These are phyloP conservation scores for Nymphalis io DNA, from an alignment of 1,140 invertebrate species.

Conservation along the genomic window DNA sequence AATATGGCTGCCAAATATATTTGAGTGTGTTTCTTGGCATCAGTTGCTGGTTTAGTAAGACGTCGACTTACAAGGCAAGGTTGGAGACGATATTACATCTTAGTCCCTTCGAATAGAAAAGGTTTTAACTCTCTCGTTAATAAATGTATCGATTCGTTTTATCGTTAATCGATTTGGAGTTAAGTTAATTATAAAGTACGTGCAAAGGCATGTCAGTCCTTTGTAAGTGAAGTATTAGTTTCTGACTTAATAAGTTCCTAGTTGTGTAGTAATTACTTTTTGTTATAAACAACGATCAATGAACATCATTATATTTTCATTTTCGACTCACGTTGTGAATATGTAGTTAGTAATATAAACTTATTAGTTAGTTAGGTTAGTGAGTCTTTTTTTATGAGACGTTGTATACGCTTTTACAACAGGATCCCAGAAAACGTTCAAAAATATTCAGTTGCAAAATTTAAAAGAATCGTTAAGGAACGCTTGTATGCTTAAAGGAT, in stretches of 20 bases:
- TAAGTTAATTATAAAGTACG: not conserved
- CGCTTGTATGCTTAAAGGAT: no score
- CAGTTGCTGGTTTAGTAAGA: not conserved
- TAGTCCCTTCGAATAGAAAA: slow-evolving; percentile 9
- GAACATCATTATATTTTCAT: slow-evolving; percentile 5
- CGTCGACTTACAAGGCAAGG: slow-evolving; percentile 6
- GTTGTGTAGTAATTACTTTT: not conserved
- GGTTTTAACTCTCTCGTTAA: not conserved
- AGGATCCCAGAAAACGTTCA: no score
- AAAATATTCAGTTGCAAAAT: no score
- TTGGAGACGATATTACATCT: slow-evolving; percentile 14
- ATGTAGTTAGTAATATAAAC: not conserved
- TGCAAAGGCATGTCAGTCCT: not conserved
- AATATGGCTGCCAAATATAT: slow-evolving; percentile 41
- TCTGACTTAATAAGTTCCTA: not conserved
- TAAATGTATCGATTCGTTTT: not conserved
- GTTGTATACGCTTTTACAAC: no score
- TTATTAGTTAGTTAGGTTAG: no score
- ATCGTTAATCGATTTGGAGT: not conserved
- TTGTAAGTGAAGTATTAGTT: not conserved
- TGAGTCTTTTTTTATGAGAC: no score
- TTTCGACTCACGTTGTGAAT: not conserved
- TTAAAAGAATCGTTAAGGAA: no score
- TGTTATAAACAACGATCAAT: not conserved
- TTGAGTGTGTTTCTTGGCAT: slow-evolving; percentile 30